Percentiles rank a stretch among this genome's conserved stretches.
Evolutionary conservation across 2,113 vertebrate genomes (phyloP).

Genomic region (Syngnathoides biaculeatus): DNA sequence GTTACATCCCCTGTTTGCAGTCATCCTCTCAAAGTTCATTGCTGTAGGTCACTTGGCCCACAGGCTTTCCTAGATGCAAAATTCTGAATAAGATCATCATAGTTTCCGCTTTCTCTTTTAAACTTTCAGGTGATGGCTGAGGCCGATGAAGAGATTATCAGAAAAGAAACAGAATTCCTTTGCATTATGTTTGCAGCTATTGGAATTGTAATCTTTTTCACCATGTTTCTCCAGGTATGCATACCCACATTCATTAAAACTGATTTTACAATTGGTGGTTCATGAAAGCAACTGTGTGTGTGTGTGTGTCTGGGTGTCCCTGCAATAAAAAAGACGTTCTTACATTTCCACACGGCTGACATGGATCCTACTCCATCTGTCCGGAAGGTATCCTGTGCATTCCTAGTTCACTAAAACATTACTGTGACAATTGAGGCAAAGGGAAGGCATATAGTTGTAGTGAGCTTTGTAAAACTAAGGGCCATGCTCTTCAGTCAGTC

Average conservation of each 20-base stretch:
- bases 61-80: not conserved
- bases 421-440: no score
- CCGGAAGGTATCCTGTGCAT: no score
- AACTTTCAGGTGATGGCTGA: slow-evolving; percentile 76
- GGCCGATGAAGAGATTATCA: slow-evolving; percentile 40
- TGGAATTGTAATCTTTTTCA: slow-evolving; percentile 68
- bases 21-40: slow-evolving; percentile 91
- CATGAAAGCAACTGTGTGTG: no score
- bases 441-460: no score
- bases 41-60: slow-evolving; percentile 71
- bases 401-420: no score
- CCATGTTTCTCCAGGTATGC: slow-evolving; percentile 89
- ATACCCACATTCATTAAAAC: not conserved
- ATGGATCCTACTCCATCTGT: no score
- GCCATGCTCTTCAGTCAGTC: not conserved
- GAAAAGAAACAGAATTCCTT: slow-evolving; percentile 71
- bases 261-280: no score
- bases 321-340: no score
- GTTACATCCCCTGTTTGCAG: slow-evolving; percentile 81
- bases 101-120: not conserved
- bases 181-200: slow-evolving; percentile 76
- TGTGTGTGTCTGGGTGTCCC: no score
- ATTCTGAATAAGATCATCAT: not conserved
- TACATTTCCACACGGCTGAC: no score
- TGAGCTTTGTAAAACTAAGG: no score